These are phyloP conservation scores for Mesodorylaimus sp. DNA, from an alignment of 2,888 invertebrate species.

Conservation along the genomic window DNA sequence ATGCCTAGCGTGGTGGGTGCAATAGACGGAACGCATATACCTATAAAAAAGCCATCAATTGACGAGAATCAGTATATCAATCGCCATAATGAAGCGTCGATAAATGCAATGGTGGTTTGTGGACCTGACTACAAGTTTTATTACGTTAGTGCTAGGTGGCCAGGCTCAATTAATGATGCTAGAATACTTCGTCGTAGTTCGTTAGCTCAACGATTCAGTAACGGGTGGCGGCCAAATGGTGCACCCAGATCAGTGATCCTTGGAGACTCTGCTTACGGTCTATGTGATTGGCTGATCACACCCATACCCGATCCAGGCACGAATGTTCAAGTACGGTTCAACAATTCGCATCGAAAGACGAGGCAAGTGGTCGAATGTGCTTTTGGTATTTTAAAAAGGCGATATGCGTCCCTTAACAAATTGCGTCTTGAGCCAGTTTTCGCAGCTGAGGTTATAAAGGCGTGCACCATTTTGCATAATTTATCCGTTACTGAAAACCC, in stretches of 20 bases:
- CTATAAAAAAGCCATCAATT: constrained; percentile 5
- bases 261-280: constrained; percentile 8
- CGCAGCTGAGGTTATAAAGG: background rate
- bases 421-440: background rate
- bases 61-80: constrained; percentile 9
- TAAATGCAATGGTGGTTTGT: constrained; percentile 10
- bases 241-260: no score
- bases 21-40: constrained; percentile 9
- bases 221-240: constrained; percentile 8
- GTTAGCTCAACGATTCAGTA: constrained; percentile 1
- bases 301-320: background rate
- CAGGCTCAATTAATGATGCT: constrained; percentile 10
- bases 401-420: constrained; percentile 8
- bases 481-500: background rate
- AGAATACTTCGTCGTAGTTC: constrained; percentile 10
- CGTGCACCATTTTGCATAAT: background rate
- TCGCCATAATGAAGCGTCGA: constrained; percentile 3
- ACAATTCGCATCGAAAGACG: constrained; percentile 11
- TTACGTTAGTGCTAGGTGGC: constrained; percentile 7
- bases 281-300: constrained; percentile 4
- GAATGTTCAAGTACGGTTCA: constrained; percentile 6
- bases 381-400: constrained; percentile 8
- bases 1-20: background rate
- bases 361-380: constrained; percentile 10
- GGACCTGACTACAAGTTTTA: constrained; percentile 7